Conservation (phyloP, 2,888 invertebrate genomes). For the Agrochola litura region DNA sequence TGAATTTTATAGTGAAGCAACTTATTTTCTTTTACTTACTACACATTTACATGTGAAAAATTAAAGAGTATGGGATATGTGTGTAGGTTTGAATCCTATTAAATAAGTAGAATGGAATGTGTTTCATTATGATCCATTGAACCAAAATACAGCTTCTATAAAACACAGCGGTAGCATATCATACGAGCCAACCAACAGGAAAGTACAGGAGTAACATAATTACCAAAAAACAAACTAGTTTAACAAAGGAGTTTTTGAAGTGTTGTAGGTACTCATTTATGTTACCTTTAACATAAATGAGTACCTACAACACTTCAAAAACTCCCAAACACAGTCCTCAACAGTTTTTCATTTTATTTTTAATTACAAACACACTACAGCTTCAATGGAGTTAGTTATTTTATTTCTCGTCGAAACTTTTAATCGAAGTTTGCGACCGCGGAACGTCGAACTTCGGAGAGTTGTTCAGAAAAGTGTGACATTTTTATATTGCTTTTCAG, state of each 20-base stretch:
- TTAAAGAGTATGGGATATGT: background rate
- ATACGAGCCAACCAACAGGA: background rate
- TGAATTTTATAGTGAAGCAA: background rate
- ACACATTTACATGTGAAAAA: background rate
- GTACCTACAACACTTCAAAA: conserved; percentile 1
- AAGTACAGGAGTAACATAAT: background rate
- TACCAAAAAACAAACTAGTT: background rate
- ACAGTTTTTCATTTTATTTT: conserved; percentile 10
- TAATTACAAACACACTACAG: conserved; percentile 29
- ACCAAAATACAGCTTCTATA: background rate
- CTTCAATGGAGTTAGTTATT: conserved; percentile 23
- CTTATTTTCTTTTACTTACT: no score
- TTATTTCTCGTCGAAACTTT: conserved; percentile 35
- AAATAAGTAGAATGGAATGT: background rate
- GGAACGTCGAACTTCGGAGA: background rate
- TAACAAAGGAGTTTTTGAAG: no score
- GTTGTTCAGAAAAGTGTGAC: conserved; percentile 9
- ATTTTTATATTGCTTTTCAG: conserved; percentile 27
- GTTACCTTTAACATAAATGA: no score
- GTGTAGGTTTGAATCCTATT: no score
- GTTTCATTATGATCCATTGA: no score
- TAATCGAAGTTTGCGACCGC: conserved; percentile 34
- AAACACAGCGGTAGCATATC: background rate
- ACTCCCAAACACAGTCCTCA: background rate
- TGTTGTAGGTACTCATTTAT: no score